Evolutionary conservation across 2,113 vertebrate genomes (phyloP), one percentile per base, ranked within the genome.

Genomic region (Todiramphus saurophagus): DNA sequence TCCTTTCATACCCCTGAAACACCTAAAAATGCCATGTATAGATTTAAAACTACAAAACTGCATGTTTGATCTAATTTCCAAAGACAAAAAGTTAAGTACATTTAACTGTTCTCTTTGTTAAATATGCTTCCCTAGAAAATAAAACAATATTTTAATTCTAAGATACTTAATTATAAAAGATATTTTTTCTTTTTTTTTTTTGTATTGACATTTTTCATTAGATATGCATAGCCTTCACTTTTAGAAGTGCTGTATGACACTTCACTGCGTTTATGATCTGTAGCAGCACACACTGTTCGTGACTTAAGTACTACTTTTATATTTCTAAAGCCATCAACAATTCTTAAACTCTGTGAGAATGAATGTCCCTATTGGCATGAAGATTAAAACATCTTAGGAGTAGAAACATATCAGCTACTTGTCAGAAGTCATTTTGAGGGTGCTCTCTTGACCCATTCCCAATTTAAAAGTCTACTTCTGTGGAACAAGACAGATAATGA

Each of bases 321-420:
- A 80, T 93, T 96, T 93, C 89, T 27, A 66, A 85, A 94, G 77
- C 73, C 89, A 94, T 95, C 93, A 89, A 92, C 77, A 96, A 87
- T 92, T 94, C 95, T 93, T 96, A 94, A 84, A 84, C 18, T 92
- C 77, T 35, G 1, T 69, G 84, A 91, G 87, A 93, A 89, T 87
- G 89, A 92, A 84, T 85, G 86, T 80, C 78, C 89, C 91, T 83
- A 92, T 95, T 97, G 95, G 80, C 85, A 96, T 85, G 87, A 95
- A 89, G 93, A 95, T 96, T 91, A 95, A 83, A 96, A 93, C 75
- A 87, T 86, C 69, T 72, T 63, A 89, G 90, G 87, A 79, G 28
- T 88, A 95, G 75, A 74, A 60, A 91, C 76, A 89, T 89, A 87
- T 92, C 93, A 97, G 87, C 77, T 90, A 86, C 94, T 94, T 95